A percentile compares a stretch with the other conserved stretches of the same genome.
Conservation (phyloP, 2,113 vertebrate species). For the Apodemus speciosus region DNA sequence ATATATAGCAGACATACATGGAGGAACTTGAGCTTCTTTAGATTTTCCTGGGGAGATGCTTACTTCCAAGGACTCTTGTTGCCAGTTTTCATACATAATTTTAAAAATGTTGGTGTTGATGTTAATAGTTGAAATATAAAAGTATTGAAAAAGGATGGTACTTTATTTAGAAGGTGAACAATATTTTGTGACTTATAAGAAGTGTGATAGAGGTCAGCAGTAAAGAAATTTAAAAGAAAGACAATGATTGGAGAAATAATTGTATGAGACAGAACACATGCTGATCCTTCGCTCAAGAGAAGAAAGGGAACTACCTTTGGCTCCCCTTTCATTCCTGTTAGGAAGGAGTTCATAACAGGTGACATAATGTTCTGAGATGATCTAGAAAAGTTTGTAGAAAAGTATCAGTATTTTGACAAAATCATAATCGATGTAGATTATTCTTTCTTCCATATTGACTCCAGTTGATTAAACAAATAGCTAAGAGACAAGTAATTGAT, state of each 20-base stretch:
- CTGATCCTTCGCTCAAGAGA: background rate
- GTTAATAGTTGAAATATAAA: background rate
- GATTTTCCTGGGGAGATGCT: background rate
- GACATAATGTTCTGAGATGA: background rate
- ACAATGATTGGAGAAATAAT: background rate
- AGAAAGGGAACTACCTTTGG: background rate
- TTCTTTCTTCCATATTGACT: background rate
- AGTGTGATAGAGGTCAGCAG: background rate
- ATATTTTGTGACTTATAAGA: conserved; percentile 21
- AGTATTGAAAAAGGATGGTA: background rate
- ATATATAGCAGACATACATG: background rate
- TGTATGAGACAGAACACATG: background rate
- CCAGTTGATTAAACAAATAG: background rate
- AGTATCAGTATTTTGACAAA: background rate
- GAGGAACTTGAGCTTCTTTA: background rate
- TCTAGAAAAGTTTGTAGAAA: background rate
- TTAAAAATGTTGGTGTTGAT: background rate
- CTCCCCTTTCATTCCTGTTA: background rate
- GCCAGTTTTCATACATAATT: background rate
- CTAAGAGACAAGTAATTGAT: background rate
- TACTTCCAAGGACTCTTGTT: background rate
- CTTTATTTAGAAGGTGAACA: background rate
- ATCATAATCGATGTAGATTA: background rate
- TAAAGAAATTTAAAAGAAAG: conserved; percentile 6
- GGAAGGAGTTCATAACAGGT: too few relatives aligned